These are phyloP conservation scores for Bilobella aurantiaca DNA, from an alignment of 1,140 invertebrate species.

Conservation along the genomic window DNA sequence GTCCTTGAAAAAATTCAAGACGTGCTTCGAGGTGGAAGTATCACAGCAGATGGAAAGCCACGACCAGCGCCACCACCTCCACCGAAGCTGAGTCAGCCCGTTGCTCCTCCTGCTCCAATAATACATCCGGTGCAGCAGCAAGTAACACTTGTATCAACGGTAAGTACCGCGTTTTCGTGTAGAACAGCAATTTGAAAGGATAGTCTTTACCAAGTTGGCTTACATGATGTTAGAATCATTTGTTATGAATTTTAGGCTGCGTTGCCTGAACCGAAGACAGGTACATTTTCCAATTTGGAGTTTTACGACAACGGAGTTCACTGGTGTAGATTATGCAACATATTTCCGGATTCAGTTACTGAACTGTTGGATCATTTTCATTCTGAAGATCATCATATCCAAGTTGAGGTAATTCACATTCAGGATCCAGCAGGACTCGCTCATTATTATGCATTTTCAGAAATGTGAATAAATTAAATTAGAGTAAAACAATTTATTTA, in stretches of 20 bases:
- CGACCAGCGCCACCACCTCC: slow-evolving; percentile 19
- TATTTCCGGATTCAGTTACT: slow-evolving; percentile 72
- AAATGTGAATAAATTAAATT: too few relatives aligned
- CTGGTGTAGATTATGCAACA: slow-evolving; percentile 73
- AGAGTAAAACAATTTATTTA: too few relatives aligned
- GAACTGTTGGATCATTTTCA: slow-evolving; percentile 74
- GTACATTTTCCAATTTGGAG: slow-evolving; percentile 55
- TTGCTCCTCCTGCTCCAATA: background rate
- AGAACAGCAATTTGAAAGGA: background rate
- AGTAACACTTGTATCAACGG: background rate
- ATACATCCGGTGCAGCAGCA: background rate
- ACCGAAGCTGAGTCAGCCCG: slow-evolving; percentile 16
- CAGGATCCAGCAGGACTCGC: too few relatives aligned
- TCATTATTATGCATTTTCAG: too few relatives aligned
- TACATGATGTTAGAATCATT: too few relatives aligned
- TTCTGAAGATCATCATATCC: slow-evolving; percentile 58
- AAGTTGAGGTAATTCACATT: slow-evolving; percentile 45
- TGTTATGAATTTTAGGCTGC: background rate
- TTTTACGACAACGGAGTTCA: slow-evolving; percentile 79
- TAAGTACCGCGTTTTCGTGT: too few relatives aligned
- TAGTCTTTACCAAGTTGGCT: background rate
- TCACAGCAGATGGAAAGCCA: background rate
- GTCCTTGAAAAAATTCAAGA: slow-evolving; percentile 31
- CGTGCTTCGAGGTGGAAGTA: slow-evolving; percentile 14
- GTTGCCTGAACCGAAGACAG: too few relatives aligned